Evolutionary conservation across 2,113 vertebrate species (phyloP).

Genomic region (Pagrus major): DNA sequence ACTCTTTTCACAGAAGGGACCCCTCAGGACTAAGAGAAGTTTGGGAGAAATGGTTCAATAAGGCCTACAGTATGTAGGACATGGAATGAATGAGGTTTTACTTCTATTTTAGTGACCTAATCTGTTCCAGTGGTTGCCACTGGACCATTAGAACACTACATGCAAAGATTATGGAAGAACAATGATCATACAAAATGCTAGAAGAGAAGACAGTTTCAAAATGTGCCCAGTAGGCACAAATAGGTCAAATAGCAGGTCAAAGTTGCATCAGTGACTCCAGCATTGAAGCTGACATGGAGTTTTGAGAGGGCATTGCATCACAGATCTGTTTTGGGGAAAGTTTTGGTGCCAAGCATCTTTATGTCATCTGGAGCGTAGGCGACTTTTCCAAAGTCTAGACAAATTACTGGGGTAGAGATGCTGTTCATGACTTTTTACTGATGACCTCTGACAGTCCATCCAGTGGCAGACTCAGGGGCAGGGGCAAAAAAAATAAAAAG

Average conservation of each 20-base stretch:
- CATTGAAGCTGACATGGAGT: constrained; percentile 1
- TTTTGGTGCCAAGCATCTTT: constrained; percentile 18
- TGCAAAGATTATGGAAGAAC: neutral
- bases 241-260: neutral
- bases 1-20: constrained; percentile 13
- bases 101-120: constrained; percentile 19
- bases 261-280: constrained; percentile 5
- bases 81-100: constrained; percentile 11
- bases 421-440: neutral
- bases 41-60: neutral
- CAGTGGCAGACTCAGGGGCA: too few relatives aligned
- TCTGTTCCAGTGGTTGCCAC: constrained; percentile 11
- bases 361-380: constrained; percentile 15
- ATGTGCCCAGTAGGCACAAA: neutral
- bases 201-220: neutral
- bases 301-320: constrained; percentile 1
- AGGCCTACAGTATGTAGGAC: neutral
- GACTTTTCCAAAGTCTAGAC: constrained; percentile 37
- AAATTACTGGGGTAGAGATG: neutral
- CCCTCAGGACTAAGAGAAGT: neutral
- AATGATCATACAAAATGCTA: neutral
- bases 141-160: neutral
- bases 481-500: too few relatives aligned
- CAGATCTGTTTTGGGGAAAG: constrained; percentile 12
- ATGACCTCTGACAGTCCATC: neutral